A percentile compares a stretch with the other conserved stretches of the same genome.
phyloP scores from a whole-genome alignment of 2,888 invertebrate species.

The Bhutanitis thaidina region DNA sequence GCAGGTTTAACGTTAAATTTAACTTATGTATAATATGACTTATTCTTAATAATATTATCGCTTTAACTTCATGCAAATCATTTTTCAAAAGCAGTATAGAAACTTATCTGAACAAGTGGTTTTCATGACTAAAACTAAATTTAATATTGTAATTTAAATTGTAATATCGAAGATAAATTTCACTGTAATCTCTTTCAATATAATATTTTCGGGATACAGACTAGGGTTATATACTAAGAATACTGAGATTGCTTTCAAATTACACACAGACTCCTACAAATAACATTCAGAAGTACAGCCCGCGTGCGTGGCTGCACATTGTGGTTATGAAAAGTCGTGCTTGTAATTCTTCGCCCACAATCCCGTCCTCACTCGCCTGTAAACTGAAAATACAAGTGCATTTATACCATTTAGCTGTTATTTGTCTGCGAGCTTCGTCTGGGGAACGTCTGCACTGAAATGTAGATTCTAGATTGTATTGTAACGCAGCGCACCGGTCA shows the following conservation, averaged over 20 bases:
- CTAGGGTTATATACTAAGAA: too few relatives aligned
- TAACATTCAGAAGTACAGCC: conserved; percentile 24
- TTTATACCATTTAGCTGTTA: conserved; percentile 18
- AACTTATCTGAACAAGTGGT: neutral
- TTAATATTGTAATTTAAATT: neutral
- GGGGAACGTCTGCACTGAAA: neutral
- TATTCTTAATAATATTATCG: too few relatives aligned
- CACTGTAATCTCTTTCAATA: too few relatives aligned
- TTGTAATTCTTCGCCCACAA: conserved; percentile 14
- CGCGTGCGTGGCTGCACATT: conserved; percentile 7
- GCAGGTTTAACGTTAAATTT: too few relatives aligned
- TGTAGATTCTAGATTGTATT: conserved; percentile 9
- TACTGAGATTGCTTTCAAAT: neutral
- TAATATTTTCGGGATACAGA: too few relatives aligned
- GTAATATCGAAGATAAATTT: too few relatives aligned
- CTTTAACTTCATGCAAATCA: neutral
- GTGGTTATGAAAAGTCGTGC: conserved; percentile 4
- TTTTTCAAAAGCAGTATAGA: neutral
- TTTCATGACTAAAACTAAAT: neutral
- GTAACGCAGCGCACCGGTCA: neutral
- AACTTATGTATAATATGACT: too few relatives aligned
- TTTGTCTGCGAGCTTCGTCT: conserved; percentile 15
- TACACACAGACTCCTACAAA: conserved; percentile 14
- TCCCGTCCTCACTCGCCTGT: conserved; percentile 2
- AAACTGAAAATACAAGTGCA: conserved; percentile 21